Conservation (phyloP, 1,140 invertebrate genomes). For the Solenopsis invicta region DNA sequence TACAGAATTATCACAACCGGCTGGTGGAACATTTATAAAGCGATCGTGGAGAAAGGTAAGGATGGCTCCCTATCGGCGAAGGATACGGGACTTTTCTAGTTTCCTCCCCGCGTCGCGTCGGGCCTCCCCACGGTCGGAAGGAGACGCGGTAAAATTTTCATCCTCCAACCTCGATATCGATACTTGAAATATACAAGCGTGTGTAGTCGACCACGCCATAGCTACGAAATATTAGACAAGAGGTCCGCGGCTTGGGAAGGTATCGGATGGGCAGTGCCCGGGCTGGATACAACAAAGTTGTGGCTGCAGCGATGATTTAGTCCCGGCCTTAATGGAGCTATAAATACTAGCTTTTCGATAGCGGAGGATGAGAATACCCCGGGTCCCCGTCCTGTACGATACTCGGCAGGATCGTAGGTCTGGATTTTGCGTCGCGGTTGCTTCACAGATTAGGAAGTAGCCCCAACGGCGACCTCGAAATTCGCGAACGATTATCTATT, state of each 20-base stretch:
- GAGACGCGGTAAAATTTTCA: conserved; percentile 80
- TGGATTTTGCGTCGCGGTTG: conserved; percentile 69
- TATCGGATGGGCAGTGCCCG: conserved; percentile 82
- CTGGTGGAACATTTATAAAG: conserved; percentile 35
- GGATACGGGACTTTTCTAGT: conserved; percentile 37
- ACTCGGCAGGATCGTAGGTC: conserved; percentile 69
- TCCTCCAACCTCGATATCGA: conserved; percentile 82
- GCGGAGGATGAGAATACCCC: conserved; percentile 81
- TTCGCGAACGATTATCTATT: conserved; percentile 75
- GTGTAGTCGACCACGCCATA: conserved; percentile 79
- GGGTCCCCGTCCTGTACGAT: conserved; percentile 68
- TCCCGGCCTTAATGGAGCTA: conserved; percentile 87
- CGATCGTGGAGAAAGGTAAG: neutral
- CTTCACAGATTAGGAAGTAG: conserved; percentile 60
- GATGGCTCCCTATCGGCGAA: conserved; percentile 25
- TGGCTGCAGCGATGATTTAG: conserved; percentile 86
- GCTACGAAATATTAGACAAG: conserved; percentile 86
- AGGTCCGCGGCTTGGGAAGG: conserved; percentile 80
- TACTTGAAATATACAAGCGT: conserved; percentile 83
- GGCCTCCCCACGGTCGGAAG: conserved; percentile 45
- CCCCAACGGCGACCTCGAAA: conserved; percentile 70
- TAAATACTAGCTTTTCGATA: conserved; percentile 87
- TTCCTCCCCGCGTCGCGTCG: conserved; percentile 1
- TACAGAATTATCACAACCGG: conserved; percentile 26
- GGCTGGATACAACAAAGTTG: conserved; percentile 85